phyloP scores from a whole-genome alignment of 2,113 vertebrate species.

The Vicugna pacos region DNA sequence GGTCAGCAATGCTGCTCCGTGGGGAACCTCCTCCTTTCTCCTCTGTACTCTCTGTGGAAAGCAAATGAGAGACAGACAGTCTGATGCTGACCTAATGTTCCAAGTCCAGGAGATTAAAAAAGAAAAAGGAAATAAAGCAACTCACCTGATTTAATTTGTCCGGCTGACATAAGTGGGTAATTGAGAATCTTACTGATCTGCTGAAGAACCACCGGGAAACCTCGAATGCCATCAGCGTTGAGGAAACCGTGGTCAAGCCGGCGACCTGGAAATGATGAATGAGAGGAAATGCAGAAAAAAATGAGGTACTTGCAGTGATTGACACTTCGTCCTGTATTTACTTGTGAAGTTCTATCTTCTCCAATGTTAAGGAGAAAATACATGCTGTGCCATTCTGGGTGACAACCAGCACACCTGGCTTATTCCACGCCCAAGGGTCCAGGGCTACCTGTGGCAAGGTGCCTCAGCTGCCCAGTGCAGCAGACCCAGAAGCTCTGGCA shows the following conservation, averaged over 20 bases:
- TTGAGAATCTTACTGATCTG: conserved; percentile 96
- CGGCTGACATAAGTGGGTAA: conserved; percentile 86
- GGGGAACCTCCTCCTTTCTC: conserved; percentile 87
- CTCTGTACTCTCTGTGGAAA: conserved; percentile 85
- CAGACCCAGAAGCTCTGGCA: background rate
- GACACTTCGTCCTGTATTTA: background rate
- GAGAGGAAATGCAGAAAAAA: conserved; percentile 12
- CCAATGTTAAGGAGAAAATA: background rate
- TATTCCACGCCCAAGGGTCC: background rate
- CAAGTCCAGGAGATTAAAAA: background rate
- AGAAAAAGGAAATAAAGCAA: background rate
- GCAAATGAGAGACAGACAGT: background rate
- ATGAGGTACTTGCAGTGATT: background rate
- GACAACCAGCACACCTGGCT: background rate
- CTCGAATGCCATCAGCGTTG: conserved; percentile 89
- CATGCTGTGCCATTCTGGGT: background rate
- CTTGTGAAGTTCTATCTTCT: background rate
- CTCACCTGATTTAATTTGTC: conserved; percentile 90
- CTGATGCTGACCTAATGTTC: background rate
- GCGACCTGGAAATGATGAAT: conserved; percentile 86
- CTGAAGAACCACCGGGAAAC: conserved; percentile 94
- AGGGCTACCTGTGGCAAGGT: background rate
- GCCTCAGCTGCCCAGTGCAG: background rate
- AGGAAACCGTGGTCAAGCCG: conserved; percentile 85
- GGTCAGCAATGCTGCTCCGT: conserved; percentile 91